phyloP scores from a whole-genome alignment of 2,113 vertebrate species.

The Poeciliopsis prolifica region DNA sequence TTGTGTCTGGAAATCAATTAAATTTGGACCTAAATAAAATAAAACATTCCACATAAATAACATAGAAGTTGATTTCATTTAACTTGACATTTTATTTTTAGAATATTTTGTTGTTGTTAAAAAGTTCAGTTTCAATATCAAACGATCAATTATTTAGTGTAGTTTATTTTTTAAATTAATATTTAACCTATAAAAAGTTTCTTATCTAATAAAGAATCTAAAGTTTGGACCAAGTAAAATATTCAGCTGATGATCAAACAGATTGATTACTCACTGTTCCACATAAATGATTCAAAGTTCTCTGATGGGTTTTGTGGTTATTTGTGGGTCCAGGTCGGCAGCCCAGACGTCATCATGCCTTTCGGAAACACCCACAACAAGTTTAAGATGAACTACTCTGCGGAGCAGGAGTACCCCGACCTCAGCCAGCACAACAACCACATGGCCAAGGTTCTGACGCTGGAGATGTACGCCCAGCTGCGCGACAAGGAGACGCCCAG shows the following conservation, averaged over 20 bases:
- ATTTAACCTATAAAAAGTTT: background rate
- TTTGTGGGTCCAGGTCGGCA: constrained; percentile 49
- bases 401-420: constrained; percentile 90
- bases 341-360: constrained; percentile 84
- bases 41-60: too few relatives aligned
- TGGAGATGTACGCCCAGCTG: constrained; percentile 86
- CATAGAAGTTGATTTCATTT: too few relatives aligned
- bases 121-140: too few relatives aligned
- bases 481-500: constrained; percentile 87
- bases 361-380: constrained; percentile 94
- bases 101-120: too few relatives aligned
- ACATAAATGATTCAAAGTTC: too few relatives aligned
- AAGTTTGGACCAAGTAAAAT: background rate
- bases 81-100: too few relatives aligned
- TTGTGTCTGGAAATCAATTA: background rate
- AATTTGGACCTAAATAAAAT: too few relatives aligned
- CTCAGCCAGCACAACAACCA: constrained; percentile 93
- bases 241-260: too few relatives aligned
- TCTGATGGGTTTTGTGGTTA: too few relatives aligned
- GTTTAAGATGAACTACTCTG: constrained; percentile 85
- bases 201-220: background rate
- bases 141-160: too few relatives aligned
- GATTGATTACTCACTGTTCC: too few relatives aligned
- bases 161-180: too few relatives aligned
- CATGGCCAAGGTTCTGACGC: constrained; percentile 93